Base-by-base conservation (phyloP, 2,797 vertebrate species). In the Odontamblyopus lacepedii region DNA sequence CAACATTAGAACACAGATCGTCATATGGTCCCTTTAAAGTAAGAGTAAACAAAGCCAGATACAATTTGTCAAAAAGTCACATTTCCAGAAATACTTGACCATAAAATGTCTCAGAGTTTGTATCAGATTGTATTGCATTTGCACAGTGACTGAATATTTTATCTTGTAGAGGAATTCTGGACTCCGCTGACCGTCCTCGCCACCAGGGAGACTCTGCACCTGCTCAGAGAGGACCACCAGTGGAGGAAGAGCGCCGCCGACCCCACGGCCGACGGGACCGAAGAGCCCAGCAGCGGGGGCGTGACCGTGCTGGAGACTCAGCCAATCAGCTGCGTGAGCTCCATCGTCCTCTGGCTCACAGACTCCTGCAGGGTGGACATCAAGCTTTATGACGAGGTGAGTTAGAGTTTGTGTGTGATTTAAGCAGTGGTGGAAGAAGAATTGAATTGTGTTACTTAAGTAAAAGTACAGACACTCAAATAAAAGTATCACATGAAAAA, bases 331-430 rank as follows among this genome's bases (percentile, higher is more conserved):
- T 96, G 94, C 60, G 93, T 99, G 81, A 97, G 96, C 92, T 96
- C 95, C 0, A 87, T 98, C 70, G 82, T 94, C 78, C 92, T 96
- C 16, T 97, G 95, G 83, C 92, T 92, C 1, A 88, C 88, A 0
- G 92, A 94, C 51, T 92, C 92, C 0, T 88, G 91, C 83, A 92
- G 95, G 75, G 79, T 98, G 80, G 94, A 95, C 51, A 82, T 98
- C 51, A 92, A 95, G 83, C 95, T 98, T 74, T 98, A 97, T 0
- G 96, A 98, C 6, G 98, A 99, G 95, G 97, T 97, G 69, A 72
- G 92, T 78, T 0, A 15, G 8, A 26, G 19, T 56, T 26, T 12
- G 12, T 59, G 9, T 59, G 29, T 5, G 12, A 11, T n/a, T 26
- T 9, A 56, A 56, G 55, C 30, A 32, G 30, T 32, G 30, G 30